A percentile compares a stretch with the other conserved stretches of the same genome.
Evolutionary conservation across 2,888 invertebrate genomes (phyloP).

Genomic region (Dolomedes plantarius): DNA sequence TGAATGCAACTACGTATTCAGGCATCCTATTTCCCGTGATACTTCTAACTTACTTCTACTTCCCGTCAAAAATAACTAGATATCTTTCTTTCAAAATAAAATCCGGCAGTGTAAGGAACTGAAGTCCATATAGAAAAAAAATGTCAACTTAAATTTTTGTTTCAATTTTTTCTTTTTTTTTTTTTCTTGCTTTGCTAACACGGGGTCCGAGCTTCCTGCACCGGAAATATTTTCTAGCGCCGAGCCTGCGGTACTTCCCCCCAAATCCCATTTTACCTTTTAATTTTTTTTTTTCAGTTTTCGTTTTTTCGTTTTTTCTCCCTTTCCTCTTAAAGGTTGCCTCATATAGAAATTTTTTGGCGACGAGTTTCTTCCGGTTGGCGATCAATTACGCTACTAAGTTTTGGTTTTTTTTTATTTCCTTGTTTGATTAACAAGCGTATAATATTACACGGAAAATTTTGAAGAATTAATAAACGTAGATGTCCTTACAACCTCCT

Average conservation of each 20-base stretch:
- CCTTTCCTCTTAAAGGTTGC: neutral
- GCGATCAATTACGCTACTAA: too few relatives aligned
- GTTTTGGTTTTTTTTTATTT: too few relatives aligned
- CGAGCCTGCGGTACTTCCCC: neutral
- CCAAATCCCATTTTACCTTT: neutral
- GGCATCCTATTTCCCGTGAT: too few relatives aligned
- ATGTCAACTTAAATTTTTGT: constrained; percentile 13
- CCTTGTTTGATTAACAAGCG: too few relatives aligned
- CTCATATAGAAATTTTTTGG: neutral
- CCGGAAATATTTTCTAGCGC: constrained; percentile 14
- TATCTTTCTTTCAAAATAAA: neutral
- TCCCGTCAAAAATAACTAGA: neutral
- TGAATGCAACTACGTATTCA: too few relatives aligned
- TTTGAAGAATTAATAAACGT: too few relatives aligned
- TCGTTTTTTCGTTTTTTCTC: neutral
- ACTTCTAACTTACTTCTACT: too few relatives aligned
- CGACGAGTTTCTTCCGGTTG: neutral
- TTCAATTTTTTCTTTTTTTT: neutral
- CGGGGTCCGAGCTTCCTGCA: neutral
- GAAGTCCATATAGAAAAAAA: neutral
- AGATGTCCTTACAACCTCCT: too few relatives aligned
- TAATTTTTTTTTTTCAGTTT: neutral
- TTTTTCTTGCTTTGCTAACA: neutral
- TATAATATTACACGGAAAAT: too few relatives aligned
- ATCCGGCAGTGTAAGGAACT: neutral